These are phyloP conservation scores for Helicoverpa zea DNA, from an alignment of 1,140 invertebrate genomes.

Conservation along the genomic window DNA sequence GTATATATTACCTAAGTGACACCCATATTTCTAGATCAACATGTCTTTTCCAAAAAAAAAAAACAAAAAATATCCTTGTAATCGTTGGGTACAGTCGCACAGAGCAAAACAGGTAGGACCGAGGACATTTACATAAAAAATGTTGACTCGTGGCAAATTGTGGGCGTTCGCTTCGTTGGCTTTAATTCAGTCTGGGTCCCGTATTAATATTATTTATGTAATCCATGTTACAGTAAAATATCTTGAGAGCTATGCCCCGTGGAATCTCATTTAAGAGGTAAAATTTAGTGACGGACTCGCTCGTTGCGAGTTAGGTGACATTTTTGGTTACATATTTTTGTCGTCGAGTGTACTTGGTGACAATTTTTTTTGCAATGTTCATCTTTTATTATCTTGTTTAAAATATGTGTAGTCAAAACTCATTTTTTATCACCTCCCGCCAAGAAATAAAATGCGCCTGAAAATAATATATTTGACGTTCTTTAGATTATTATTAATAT, in stretches of 20 bases:
- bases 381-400: not conserved
- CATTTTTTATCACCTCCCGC: too few species aligned
- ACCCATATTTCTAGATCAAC: conserved; percentile 11
- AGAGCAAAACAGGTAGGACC: conserved; percentile 30
- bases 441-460: too few species aligned
- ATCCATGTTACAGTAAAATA: conserved; percentile 55
- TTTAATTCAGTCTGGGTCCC: conserved; percentile 58
- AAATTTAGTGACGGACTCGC: conserved; percentile 33
- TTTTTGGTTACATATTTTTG: conserved; percentile 21
- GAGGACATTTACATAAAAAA: conserved; percentile 59
- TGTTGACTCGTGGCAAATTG: conserved; percentile 58
- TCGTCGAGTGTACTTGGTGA: not conserved
- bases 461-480: too few species aligned
- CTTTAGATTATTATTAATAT: too few species aligned
- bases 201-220: conserved; percentile 62
- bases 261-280: conserved; percentile 43
- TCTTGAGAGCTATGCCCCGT: conserved; percentile 48
- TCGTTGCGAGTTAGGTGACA: not conserved
- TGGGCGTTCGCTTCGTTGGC: conserved; percentile 52
- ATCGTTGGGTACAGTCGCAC: conserved; percentile 15
- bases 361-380: not conserved
- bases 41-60: not conserved
- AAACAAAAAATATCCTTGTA: conserved; percentile 10
- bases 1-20: not conserved
- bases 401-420: too few species aligned